phyloP scores from a whole-genome alignment of 2,113 vertebrate genomes.

The Thamnophis sirtalis region DNA sequence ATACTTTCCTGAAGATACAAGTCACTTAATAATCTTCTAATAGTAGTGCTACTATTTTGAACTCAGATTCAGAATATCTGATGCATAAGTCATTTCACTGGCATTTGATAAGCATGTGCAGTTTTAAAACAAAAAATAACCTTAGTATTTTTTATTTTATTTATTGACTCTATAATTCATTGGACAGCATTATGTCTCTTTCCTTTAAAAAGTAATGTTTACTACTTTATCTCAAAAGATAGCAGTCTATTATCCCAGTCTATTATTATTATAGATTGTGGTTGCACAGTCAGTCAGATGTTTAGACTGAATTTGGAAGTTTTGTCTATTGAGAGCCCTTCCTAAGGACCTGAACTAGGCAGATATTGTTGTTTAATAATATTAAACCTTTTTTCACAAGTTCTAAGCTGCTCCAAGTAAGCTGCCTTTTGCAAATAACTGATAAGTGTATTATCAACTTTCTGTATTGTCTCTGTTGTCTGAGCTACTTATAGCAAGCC shows the following conservation, averaged over 20 bases:
- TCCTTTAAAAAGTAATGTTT: background rate
- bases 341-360: background rate
- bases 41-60: slow-evolving; percentile 16
- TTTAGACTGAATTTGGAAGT: background rate
- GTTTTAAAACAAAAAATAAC: slow-evolving; percentile 42
- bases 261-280: background rate
- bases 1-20: background rate
- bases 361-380: background rate
- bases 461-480: background rate
- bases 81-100: slow-evolving; percentile 39
- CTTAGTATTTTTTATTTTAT: slow-evolving; percentile 39
- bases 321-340: background rate
- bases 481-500: background rate
- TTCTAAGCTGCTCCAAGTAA: background rate
- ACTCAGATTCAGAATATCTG: slow-evolving; percentile 19
- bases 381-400: background rate
- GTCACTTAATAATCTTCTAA: slow-evolving; percentile 5
- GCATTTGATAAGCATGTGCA: slow-evolving; percentile 40
- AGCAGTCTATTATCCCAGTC: background rate
- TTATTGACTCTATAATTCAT: slow-evolving; percentile 26
- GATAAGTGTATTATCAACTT: background rate
- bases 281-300: background rate
- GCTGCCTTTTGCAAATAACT: background rate
- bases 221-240: background rate
- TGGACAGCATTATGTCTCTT: background rate